Evolutionary conservation across 1,140 invertebrate genomes (phyloP).

Genomic region (Lamellibrachia luymesi): DNA sequence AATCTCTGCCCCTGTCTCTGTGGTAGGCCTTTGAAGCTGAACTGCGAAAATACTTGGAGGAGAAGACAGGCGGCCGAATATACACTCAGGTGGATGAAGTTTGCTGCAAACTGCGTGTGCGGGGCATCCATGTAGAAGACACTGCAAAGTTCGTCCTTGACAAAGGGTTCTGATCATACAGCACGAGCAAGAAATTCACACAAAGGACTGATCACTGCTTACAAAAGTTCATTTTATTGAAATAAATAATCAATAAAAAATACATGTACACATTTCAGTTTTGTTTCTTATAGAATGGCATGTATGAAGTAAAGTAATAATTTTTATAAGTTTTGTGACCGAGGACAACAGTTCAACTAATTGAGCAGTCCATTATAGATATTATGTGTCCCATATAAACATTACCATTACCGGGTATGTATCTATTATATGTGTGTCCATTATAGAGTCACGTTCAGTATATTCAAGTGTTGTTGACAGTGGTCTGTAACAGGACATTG

Average conservation of each 20-base stretch:
- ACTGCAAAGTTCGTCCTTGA: conserved; percentile 70
- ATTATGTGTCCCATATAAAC: too few species aligned
- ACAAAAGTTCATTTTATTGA: not conserved
- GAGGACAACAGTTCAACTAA: too few species aligned
- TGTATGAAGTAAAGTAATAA: not conserved
- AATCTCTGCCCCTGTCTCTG: not conserved
- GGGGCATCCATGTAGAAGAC: conserved; percentile 72
- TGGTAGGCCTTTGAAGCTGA: conserved; percentile 67
- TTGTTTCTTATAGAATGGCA: not conserved
- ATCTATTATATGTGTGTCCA: too few species aligned
- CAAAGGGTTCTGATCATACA: conserved; percentile 72
- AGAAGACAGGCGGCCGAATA: conserved; percentile 60
- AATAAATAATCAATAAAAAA: not conserved
- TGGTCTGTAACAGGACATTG: too few species aligned
- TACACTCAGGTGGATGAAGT: conserved; percentile 78
- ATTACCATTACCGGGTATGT: too few species aligned
- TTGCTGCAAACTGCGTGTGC: conserved; percentile 68
- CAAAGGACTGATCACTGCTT: not conserved
- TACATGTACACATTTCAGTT: not conserved
- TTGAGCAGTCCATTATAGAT: too few species aligned
- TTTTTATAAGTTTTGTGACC: too few species aligned
- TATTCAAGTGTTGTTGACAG: too few species aligned
- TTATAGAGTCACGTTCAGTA: too few species aligned
- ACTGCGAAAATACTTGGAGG: conserved; percentile 67
- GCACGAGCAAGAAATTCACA: not conserved